phyloP scores from a whole-genome alignment of 92 coral and sea anemone species.

The Phenganax subtilis region DNA sequence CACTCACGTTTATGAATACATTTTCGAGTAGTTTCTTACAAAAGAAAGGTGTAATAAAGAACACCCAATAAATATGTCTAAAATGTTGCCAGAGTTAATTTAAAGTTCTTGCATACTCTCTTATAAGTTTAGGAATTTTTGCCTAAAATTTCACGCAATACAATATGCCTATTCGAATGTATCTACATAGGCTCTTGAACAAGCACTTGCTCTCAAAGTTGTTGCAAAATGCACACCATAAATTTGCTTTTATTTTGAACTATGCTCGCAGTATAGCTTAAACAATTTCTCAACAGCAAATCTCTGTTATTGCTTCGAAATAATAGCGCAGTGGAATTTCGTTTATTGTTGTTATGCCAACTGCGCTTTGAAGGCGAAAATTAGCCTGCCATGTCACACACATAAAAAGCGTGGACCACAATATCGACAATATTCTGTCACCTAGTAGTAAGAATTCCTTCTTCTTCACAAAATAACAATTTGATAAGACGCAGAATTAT shows the following conservation, averaged over 20 bases:
- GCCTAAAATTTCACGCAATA: not conserved
- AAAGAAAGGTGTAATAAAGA: too few species aligned
- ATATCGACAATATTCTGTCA: not conserved
- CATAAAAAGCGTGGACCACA: not conserved
- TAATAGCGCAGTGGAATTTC: conserved; percentile 4
- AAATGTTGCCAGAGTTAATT: too few species aligned
- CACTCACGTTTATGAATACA: not conserved
- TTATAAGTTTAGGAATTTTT: not conserved
- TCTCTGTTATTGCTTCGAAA: conserved; percentile 10
- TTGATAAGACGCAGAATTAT: not conserved
- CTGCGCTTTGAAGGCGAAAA: conserved; percentile 16
- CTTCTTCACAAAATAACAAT: not conserved
- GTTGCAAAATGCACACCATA: not conserved
- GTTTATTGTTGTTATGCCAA: conserved; percentile 40
- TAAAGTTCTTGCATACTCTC: not conserved
- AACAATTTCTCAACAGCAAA: conserved; percentile 1
- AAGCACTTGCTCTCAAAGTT: not conserved
- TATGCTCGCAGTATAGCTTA: not conserved
- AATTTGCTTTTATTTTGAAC: conserved; percentile 7
- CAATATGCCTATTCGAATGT: not conserved
- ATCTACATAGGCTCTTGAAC: not conserved
- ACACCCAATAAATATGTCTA: too few species aligned
- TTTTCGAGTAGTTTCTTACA: too few species aligned
- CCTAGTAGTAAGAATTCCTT: not conserved
- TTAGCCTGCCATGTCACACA: not conserved